These are phyloP conservation scores for Portunus trituberculatus DNA, from an alignment of 1,140 invertebrate species.

Conservation along the genomic window DNA sequence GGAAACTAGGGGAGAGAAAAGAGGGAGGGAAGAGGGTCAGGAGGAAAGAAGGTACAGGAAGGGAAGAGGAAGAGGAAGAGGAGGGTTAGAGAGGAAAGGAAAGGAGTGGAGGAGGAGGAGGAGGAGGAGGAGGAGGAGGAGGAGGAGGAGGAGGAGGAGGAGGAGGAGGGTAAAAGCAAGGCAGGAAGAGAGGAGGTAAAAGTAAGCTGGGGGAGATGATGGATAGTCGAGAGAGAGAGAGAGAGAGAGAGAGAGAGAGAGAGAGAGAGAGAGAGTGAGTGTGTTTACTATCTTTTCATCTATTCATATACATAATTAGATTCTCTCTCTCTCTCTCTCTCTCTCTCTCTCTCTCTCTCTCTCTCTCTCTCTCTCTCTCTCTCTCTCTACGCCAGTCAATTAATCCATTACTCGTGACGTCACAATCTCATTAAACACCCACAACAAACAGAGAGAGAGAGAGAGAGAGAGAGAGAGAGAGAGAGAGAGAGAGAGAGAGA, in stretches of 20 bases:
- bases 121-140: not conserved
- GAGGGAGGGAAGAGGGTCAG: too few species aligned
- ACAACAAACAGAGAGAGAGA: not conserved
- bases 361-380: not conserved
- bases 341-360: too few species aligned
- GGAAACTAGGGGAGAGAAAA: not conserved
- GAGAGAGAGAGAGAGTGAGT: too few species aligned
- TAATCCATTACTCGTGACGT: not conserved
- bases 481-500: not conserved
- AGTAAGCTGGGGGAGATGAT: too few species aligned
- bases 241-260: too few species aligned
- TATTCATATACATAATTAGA: not conserved
- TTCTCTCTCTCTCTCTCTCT: too few species aligned
- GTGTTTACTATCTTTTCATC: too few species aligned
- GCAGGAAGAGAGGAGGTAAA: too few species aligned
- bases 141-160: not conserved
- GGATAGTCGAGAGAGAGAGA: too few species aligned
- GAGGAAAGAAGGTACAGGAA: not conserved
- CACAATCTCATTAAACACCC: not conserved
- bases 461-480: slow-evolving; percentile 17
- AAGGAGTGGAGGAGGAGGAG: not conserved
- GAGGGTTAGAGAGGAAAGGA: not conserved
- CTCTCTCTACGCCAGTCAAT: not conserved
- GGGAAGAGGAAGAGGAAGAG: not conserved
- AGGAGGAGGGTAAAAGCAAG: too few species aligned